Evolutionary conservation across 2,888 invertebrate species (phyloP).

Genomic region (Ommatoiulus sabulosus): DNA sequence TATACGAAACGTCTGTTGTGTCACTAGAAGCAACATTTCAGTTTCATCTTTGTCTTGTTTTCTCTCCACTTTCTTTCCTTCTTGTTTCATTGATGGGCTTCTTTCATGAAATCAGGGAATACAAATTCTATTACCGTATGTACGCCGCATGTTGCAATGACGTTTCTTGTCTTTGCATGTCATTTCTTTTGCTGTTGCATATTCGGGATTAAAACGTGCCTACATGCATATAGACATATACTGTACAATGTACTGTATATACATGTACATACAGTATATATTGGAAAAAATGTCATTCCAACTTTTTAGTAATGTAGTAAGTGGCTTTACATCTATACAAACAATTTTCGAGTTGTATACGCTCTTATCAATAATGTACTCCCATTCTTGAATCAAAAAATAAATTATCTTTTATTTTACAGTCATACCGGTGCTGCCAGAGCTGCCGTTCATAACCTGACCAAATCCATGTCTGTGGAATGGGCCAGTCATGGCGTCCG

Average conservation of each 20-base stretch:
- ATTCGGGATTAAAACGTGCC: background rate
- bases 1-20: background rate
- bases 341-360: background rate
- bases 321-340: background rate
- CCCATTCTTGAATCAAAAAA: background rate
- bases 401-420: slow-evolving; percentile 55
- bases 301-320: background rate
- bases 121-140: slow-evolving; percentile 51
- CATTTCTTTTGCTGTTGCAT: background rate
- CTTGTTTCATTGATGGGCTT: background rate
- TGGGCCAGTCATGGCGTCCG: slow-evolving; percentile 70
- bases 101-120: slow-evolving; percentile 47
- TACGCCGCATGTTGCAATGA: background rate
- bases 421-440: slow-evolving; percentile 71
- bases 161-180: background rate
- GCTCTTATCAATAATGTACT: background rate
- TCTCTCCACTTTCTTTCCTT: background rate
- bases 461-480: slow-evolving; percentile 70
- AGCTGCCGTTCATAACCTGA: slow-evolving; percentile 70
- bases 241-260: too few species aligned
- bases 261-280: too few species aligned
- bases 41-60: background rate
- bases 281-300: background rate
- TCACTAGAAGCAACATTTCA: slow-evolving; percentile 2
- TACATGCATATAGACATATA: background rate